A percentile compares a stretch with the other conserved stretches of the same genome.
Evolutionary conservation across 2,888 invertebrate genomes (phyloP).

Genomic region (Plagiodera versicolora): DNA sequence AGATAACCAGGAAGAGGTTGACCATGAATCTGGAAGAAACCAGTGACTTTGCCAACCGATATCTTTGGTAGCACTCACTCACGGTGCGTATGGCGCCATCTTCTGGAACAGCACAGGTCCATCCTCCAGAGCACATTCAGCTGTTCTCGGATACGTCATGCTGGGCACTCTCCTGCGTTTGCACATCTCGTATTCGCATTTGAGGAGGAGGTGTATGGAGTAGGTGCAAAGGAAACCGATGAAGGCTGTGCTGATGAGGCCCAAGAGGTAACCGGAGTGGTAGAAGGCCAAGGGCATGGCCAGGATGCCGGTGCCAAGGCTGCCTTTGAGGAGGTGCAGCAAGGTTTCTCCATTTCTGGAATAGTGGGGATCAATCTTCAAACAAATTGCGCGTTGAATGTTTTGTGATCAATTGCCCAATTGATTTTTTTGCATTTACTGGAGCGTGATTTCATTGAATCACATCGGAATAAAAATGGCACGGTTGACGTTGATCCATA

Average conservation of each 20-base stretch:
- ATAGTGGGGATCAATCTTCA: slow-evolving; percentile 28
- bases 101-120: slow-evolving; percentile 71
- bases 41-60: no score
- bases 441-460: background rate
- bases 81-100: slow-evolving; percentile 69
- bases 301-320: slow-evolving; percentile 88
- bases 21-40: slow-evolving; percentile 64
- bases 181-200: slow-evolving; percentile 67
- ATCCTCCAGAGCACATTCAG: slow-evolving; percentile 74
- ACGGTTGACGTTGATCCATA: background rate
- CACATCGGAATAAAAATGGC: background rate
- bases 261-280: slow-evolving; percentile 80
- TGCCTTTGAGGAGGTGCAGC: slow-evolving; percentile 85
- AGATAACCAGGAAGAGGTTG: slow-evolving; percentile 76
- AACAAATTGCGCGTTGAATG: no score
- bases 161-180: slow-evolving; percentile 58
- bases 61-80: slow-evolving; percentile 50
- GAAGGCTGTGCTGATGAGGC: slow-evolving; percentile 75
- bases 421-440: background rate
- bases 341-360: slow-evolving; percentile 77
- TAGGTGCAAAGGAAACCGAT: slow-evolving; percentile 91
- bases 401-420: background rate
- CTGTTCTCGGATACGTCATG: slow-evolving; percentile 80
- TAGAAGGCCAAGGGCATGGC: slow-evolving; percentile 88
- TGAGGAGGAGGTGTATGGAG: slow-evolving; percentile 88